Percentiles rank a stretch among this genome's conserved stretches.
Evolutionary conservation across 2,888 invertebrate genomes (phyloP).

Genomic region (Stegophylla sp.): DNA sequence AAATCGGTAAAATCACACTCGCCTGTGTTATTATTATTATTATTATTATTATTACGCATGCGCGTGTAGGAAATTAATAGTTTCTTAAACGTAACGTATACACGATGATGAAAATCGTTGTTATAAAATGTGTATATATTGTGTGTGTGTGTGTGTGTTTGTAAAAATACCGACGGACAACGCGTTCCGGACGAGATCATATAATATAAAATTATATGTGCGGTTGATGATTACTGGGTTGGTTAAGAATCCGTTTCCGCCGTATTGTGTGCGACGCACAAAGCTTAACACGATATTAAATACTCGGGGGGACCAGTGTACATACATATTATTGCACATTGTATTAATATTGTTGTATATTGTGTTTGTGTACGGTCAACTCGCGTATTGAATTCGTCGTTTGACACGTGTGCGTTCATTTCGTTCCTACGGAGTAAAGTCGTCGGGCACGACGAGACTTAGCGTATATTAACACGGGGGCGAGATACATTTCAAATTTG

Average conservation of each 20-base stretch:
- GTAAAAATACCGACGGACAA: background rate
- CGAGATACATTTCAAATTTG: too few relatives aligned
- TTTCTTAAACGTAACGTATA: background rate
- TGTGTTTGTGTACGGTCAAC: too few relatives aligned
- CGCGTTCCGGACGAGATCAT: slow-evolving; percentile 4
- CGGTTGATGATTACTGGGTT: slow-evolving; percentile 10
- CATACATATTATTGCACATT: too few relatives aligned
- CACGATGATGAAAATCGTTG: too few relatives aligned
- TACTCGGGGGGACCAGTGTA: background rate
- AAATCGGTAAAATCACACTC: too few relatives aligned
- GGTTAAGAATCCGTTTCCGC: slow-evolving; percentile 19
- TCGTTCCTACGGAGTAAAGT: too few relatives aligned
- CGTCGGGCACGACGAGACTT: too few relatives aligned
- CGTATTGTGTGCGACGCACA: background rate
- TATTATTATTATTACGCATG: background rate
- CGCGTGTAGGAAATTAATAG: background rate
- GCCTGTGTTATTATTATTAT: too few relatives aligned
- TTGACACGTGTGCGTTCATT: background rate
- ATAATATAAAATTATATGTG: background rate
- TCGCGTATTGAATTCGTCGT: background rate
- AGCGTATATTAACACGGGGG: too few relatives aligned
- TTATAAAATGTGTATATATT: background rate
- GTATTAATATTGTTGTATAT: too few relatives aligned
- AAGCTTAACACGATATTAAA: background rate
- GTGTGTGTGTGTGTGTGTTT: too few relatives aligned